Base-by-base conservation (phyloP, 2,888 invertebrate genomes). In the Andrena flavipes region DNA sequence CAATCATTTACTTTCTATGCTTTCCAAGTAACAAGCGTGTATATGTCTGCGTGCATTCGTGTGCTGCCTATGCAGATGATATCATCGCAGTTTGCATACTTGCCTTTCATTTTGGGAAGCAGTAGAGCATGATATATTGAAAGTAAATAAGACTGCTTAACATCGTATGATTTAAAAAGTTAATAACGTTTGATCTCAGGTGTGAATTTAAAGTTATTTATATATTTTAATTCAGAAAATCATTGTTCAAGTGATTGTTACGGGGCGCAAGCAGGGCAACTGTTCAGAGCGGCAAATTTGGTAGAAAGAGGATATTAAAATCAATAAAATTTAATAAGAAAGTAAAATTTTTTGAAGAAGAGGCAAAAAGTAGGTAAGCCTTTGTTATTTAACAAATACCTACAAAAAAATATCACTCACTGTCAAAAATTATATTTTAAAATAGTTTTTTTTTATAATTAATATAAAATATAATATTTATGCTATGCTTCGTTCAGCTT, bases 131-230 rank as follows among this genome's bases (percentile, higher is more conserved):
- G 30, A 33, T 4, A n/a, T 3, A 23, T 20, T 20, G 20, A 20
- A 54, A 51, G 4, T 13, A 13, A 51, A 51, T 51, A 51, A 54
- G 54, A 2, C 23, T 54, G 16, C 16, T 42, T 16, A 8, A 59
- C 3, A 30, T 49, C 7, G 59, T 26, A 3, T 26, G 13, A 26
- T 23, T 42, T 10, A 23, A 65, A 56, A 60, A 16, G 7, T 35
- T 30, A 33, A 20, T 59, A 54, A 56, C 30, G 26, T 64, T 2
- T 64, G 72, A 76, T 76, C 63, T 71, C 63, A 76, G 33, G 20
- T 62, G 2, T 54, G 62, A 49, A 16, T 48, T 29, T 33, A 20
- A 23, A 59, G 1, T 42, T 26, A 42, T 26, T 29, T 42, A 56
- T 33, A 35, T 54, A 62, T n/a, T 62, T 20, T 60, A 30, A n/a